Base-by-base conservation (phyloP, 2,113 vertebrate species). In the Meleagris gallopavo region DNA sequence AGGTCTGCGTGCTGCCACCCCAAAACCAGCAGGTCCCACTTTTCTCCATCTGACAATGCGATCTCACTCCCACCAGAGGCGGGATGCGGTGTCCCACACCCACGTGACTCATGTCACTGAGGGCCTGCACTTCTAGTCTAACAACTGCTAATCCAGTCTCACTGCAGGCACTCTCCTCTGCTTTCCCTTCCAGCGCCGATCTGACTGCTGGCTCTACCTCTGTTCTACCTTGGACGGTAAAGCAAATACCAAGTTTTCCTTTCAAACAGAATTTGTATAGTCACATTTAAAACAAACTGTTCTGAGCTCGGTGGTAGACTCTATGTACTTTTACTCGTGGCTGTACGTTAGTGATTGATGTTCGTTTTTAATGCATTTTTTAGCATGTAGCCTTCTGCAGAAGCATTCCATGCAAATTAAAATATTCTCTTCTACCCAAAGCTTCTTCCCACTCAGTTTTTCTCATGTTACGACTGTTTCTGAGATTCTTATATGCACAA, bases 371-470 rank as follows among this genome's bases (percentile, higher is more conserved):
- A 90, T 89, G 81, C 36, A 55, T 86, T 89, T 90, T 88, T 79
- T 86, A 96, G 76, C 90, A 81, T 78, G 80, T 91, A 89, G 94
- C 85, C 83, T 71, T 50, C 81, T 76, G 50, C 87, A 86, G 74
- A 57, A 81, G 64, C 60, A 86, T n/a, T 61, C 85, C 54, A 43
- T 6, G 25, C 50, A 67, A 85, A 91, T 73, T 48, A 87, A 94
- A 95, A 91, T 55, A 55, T 9, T 19, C n/a, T 70, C 46, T 64
- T 80, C 36, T 29, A 83, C 61, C 34, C 87, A 10, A 48, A 92
- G 76, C 34, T 62, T 70, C 45, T 91, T 60, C 45, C 41, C 14
- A 16, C 27, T 74, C 50, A 5, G 58, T 67, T 79, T 61, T 62
- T 52, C 32, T 27, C 25, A 45, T 2, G 2, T 40, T 76, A 66